Conservation (phyloP, 2,113 vertebrate genomes). For the Chaenogobius annularis region DNA sequence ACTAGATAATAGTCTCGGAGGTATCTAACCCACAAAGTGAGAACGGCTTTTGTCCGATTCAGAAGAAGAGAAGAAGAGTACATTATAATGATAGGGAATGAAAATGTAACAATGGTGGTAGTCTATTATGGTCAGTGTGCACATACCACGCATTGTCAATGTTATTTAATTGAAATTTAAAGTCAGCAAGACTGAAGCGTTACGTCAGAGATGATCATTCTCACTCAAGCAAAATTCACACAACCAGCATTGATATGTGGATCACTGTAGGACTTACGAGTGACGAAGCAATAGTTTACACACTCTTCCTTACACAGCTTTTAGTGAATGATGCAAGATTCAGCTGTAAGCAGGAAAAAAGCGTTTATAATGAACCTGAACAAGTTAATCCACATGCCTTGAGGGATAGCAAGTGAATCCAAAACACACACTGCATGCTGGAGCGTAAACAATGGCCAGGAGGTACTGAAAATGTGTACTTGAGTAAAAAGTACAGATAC, state of each 20-base stretch:
- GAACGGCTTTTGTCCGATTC: background rate
- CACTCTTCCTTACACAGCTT: constrained; percentile 14
- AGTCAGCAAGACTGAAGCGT: constrained; percentile 57
- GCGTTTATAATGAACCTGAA: constrained; percentile 6
- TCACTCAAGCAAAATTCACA: constrained; percentile 19
- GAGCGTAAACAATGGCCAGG: background rate
- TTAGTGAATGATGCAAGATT: background rate
- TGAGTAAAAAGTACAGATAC: no score
- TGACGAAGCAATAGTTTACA: constrained; percentile 47
- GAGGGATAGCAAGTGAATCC: constrained; percentile 4
- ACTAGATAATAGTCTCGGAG: no score
- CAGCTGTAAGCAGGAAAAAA: background rate
- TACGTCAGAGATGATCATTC: constrained; percentile 42
- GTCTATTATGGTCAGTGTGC: constrained; percentile 24
- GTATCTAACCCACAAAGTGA: background rate
- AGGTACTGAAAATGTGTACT: no score
- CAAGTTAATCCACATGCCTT: constrained; percentile 58
- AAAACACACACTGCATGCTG: constrained; percentile 4
- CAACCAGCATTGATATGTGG: constrained; percentile 8
- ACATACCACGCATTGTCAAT: constrained; percentile 29
- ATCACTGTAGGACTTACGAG: constrained; percentile 14
- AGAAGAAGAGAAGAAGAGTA: background rate
- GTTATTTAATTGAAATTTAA: constrained; percentile 56
- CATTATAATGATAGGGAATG: constrained; percentile 12
- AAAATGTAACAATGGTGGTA: constrained; percentile 30